Base-by-base conservation (phyloP, 1,140 invertebrate species). In the Plectus sambesii region DNA sequence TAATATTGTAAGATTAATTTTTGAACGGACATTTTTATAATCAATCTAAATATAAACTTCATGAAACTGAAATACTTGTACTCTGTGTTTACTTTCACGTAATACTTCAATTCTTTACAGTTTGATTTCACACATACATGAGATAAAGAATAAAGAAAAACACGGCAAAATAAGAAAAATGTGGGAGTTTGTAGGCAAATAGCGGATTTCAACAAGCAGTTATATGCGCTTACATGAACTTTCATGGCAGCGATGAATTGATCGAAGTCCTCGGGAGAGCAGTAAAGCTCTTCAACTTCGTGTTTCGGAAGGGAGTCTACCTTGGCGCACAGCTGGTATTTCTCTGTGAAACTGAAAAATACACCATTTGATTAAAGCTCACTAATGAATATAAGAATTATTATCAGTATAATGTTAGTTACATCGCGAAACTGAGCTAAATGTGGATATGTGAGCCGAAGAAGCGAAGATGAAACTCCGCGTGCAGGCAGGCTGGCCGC, bases 251-350 rank as follows among this genome's bases (percentile, higher is more conserved):
- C 44, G 15, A 62, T 25, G 38, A 61, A 65, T 12, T 66, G 57
- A 15, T 49, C 55, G 12, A 38, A 39, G 50, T 67, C 64, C 26
- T 42, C 20, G 4, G 62, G 63, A 42, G 54, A 51, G 20, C 48
- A 55, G 55, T 67, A 67, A 12, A 67, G 48, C 45, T 67, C 64
- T 25, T 51, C 49, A 15, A 69, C 58, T 52, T 67, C 64, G 35
- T 53, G 41, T 12, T 36, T 48, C 26, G 40, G 47, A 22, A 47
- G 35, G 20, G 47, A 50, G 22, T 54, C 56, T 30, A 63, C 49
- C 2, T 40, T 15, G 27, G 45, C 40, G 42, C 53, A 56, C 36
- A 47, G 46, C 25, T 47, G 29, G 9, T 25, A 39, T 47, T 61
- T 62, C 39, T 55, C 37, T 24, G 56, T 58, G 23, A 60, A 50